A percentile compares a stretch with the other conserved stretches of the same genome.
These are phyloP conservation scores for Chauna torquata DNA, from an alignment of 2,113 vertebrate genomes.

Conservation along the genomic window DNA sequence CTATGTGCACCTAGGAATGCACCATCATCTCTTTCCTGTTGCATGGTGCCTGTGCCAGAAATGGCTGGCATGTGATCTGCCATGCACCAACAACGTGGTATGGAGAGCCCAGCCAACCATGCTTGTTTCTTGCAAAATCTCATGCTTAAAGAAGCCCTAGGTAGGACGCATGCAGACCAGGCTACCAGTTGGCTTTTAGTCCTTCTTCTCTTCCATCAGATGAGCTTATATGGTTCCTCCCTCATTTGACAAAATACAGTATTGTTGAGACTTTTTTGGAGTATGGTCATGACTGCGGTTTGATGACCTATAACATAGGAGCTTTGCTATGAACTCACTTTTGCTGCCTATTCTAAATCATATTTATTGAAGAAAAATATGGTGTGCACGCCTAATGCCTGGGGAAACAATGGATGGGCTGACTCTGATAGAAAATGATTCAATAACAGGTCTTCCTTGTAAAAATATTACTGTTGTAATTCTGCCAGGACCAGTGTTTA, in stretches of 20 bases:
- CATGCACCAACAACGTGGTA: not conserved
- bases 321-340: conserved; percentile 21
- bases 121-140: not conserved
- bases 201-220: not conserved
- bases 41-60: not conserved
- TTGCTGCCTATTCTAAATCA: conserved; percentile 20
- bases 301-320: conserved; percentile 9
- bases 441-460: conserved; percentile 61
- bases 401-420: conserved; percentile 63
- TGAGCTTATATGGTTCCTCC: not conserved
- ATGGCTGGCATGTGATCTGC: not conserved
- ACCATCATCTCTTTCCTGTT: not conserved
- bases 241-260: not conserved
- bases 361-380: conserved; percentile 65
- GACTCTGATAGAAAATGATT: conserved; percentile 59
- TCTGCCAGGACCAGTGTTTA: conserved; percentile 70
- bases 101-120: not conserved
- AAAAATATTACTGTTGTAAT: conserved; percentile 76
- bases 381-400: not conserved
- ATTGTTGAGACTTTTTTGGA: not conserved
- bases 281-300: not conserved
- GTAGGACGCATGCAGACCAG: not conserved
- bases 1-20: rapidly evolving
- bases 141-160: not conserved
- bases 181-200: not conserved